Evolutionary conservation across 2,888 invertebrate genomes (phyloP).

Genomic region (Melanophora roralis): DNA sequence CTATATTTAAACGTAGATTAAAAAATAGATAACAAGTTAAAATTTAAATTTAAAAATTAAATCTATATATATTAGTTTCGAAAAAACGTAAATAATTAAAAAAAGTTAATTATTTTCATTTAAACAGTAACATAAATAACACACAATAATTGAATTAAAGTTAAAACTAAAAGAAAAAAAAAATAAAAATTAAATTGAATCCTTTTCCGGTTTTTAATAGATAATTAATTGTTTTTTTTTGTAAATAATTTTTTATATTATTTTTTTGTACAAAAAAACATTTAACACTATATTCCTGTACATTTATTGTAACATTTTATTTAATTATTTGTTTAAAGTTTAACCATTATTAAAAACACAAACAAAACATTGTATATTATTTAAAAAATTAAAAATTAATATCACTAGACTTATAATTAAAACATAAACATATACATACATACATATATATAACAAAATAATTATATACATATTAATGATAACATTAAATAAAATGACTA

Average conservation of each 20-base stretch:
- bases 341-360: background rate
- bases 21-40: constrained; percentile 30
- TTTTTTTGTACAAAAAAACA: background rate
- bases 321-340: constrained; percentile 14
- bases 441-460: background rate
- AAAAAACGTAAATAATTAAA: constrained; percentile 10
- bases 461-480: background rate
- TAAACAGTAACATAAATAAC: background rate
- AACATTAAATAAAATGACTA: constrained; percentile 12
- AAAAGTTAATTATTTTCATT: constrained; percentile 16
- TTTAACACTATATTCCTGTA: constrained; percentile 1
- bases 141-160: constrained; percentile 14
- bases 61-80: constrained; percentile 55
- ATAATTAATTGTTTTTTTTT: constrained; percentile 23
- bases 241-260: background rate
- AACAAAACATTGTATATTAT: constrained; percentile 9
- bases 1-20: constrained; percentile 34
- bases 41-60: constrained; percentile 17
- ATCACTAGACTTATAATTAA: constrained; percentile 15
- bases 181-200: constrained; percentile 13
- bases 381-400: background rate
- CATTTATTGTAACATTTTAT: constrained; percentile 19
- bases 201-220: constrained; percentile 15
- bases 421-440: background rate
- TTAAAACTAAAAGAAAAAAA: constrained; percentile 17